Base-by-base conservation (phyloP, 2,113 vertebrate genomes). In the Tylochromis polylepis region DNA sequence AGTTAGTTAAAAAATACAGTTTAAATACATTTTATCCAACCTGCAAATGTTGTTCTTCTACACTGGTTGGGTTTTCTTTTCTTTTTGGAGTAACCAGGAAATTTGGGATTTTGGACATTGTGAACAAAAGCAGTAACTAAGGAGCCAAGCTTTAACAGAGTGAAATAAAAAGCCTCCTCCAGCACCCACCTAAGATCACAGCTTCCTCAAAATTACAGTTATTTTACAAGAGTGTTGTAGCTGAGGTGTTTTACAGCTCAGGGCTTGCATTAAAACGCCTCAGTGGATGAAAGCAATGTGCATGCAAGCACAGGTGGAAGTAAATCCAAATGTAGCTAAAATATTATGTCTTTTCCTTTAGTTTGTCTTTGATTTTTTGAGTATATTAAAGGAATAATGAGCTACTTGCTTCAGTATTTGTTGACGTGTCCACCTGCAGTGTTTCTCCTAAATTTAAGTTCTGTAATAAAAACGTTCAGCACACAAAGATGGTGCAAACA, bases 61-160 rank as follows among this genome's bases (percentile, higher is more conserved):
- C 29, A 22, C 27, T 55, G 72, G 20, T 49, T 11, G 15, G 0
- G 0, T 0, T 38, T 38, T n/a, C 34, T 2, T 6, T 20, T 2
- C 1, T 20, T 20, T 49, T 79, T 59, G 8, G 5, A 55, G 8
- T 16, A 31, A 56, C 14, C 3, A 15, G 11, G 10, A 67, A 80
- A 57, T 86, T 58, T n/a, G 27, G 58, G 56, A n/a, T 18, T 58
- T 16, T 22, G 49, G 5, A 55, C n/a, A 2, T 27, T 51, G 36
- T 56, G 22, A 16, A 18, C n/a, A 22, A 43, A 77, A 53, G 24
- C 55, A 31, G 43, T 20, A 15, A 77, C 15, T 27, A 75, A 75
- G 18, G 18, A 3, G 3, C 24, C 24, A 36, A 15, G 20, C 81
- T 70, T 90, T 78, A 49, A 29, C 85, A 87, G 18, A 14, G 12